Evolutionary conservation across 2,888 invertebrate genomes (phyloP).

Genomic region (Diaprepes abbreviatus): DNA sequence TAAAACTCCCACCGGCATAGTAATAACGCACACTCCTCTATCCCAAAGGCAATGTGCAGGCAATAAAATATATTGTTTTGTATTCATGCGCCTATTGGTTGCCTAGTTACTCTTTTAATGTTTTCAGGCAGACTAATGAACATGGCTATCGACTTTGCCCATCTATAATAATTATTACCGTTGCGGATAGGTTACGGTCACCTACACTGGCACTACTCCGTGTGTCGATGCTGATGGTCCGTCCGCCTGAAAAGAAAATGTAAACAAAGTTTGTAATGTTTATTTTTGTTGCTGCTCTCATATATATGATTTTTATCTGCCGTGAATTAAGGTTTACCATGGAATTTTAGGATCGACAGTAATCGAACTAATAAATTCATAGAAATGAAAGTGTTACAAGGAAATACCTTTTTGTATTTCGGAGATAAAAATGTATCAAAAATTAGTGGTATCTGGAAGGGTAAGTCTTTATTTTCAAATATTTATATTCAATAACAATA

Average conservation of each 20-base stretch:
- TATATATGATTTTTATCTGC: conserved; percentile 10
- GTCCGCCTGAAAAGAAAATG: conserved; percentile 34
- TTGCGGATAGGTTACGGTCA: background rate
- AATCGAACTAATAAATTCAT: conserved; percentile 14
- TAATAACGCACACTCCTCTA: conserved; percentile 9
- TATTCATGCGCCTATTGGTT: conserved; percentile 35
- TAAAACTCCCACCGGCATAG: conserved; percentile 17
- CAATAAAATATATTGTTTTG: conserved; percentile 33
- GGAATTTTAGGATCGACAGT: background rate
- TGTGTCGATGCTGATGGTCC: conserved; percentile 31
- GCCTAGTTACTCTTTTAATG: conserved; percentile 36
- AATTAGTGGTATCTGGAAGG: conserved; percentile 58
- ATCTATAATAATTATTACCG: background rate
- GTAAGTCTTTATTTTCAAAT: no score
- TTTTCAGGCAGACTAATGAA: conserved; percentile 24
- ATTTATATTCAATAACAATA: no score
- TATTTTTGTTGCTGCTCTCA: conserved; percentile 58
- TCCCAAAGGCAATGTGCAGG: conserved; percentile 24
- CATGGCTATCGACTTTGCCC: conserved; percentile 26
- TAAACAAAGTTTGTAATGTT: conserved; percentile 57
- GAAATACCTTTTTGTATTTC: conserved; percentile 37
- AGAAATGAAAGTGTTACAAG: conserved; percentile 23
- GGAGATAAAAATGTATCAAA: conserved; percentile 54
- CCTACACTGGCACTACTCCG: conserved; percentile 30
- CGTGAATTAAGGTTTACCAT: conserved; percentile 34